phyloP scores from a whole-genome alignment of 2,113 vertebrate genomes.

The Dolichallabes microphthalmus region DNA sequence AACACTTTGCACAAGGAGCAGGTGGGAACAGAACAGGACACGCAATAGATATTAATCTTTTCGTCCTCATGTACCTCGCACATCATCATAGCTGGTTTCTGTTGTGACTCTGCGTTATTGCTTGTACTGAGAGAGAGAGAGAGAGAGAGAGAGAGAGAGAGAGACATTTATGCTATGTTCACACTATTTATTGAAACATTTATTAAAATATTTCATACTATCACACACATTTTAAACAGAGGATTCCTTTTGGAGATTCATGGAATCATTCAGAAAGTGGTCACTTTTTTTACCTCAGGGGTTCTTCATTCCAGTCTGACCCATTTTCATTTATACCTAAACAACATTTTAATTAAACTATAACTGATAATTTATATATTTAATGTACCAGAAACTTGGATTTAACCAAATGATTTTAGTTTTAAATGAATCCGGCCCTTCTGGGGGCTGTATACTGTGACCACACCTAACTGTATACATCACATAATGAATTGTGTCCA shows the following conservation, averaged over 20 bases:
- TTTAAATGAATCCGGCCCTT: background rate
- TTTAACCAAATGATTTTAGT: background rate
- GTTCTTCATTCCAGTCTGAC: background rate
- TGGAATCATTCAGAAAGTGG: background rate
- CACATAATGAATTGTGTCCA: background rate
- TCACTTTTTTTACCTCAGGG: background rate
- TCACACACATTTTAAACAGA: background rate
- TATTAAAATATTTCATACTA: background rate
- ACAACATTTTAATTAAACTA: background rate
- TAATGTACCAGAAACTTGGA: background rate
- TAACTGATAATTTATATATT: background rate
- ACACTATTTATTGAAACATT: background rate
- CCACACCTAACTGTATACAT: background rate
- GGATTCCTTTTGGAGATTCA: background rate
- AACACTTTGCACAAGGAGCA: slow-evolving; percentile 96
- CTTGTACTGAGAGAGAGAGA: slow-evolving; percentile 37
- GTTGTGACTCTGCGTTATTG: slow-evolving; percentile 71
- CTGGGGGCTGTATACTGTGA: background rate
- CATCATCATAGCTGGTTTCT: slow-evolving; percentile 81
- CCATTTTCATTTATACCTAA: background rate
- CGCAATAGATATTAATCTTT: slow-evolving; percentile 95
- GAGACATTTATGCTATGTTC: background rate
- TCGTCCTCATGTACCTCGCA: slow-evolving; percentile 88
- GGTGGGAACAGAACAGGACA: slow-evolving; percentile 86
- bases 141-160: background rate